Conservation (phyloP, 1,140 invertebrate genomes). For the Lerema accius region DNA sequence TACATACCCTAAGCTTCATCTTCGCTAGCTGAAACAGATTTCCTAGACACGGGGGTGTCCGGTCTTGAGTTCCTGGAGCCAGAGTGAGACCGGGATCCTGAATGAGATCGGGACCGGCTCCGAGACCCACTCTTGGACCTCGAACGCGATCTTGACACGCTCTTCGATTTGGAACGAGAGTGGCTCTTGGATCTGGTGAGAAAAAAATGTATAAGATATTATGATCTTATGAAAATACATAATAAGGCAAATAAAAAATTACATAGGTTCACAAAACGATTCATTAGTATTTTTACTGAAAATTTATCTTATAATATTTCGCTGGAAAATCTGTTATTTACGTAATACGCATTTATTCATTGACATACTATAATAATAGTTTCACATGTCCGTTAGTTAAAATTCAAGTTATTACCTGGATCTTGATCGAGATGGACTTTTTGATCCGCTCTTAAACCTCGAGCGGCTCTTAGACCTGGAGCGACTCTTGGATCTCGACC, state of each 20-base stretch:
- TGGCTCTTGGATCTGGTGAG: slow-evolving; percentile 60
- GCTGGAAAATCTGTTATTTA: no score
- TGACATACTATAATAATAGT: no score
- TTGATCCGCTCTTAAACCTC: slow-evolving; percentile 59
- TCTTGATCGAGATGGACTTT: slow-evolving; percentile 51
- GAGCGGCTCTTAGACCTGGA: slow-evolving; percentile 46
- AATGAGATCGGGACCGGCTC: slow-evolving; percentile 56
- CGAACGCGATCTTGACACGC: slow-evolving; percentile 68
- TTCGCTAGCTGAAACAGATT: slow-evolving; percentile 82
- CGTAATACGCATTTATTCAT: no score
- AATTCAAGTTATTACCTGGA: slow-evolving; percentile 43
- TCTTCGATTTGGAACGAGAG: slow-evolving; percentile 64
- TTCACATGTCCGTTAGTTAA: no score
- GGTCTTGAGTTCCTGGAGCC: slow-evolving; percentile 73
- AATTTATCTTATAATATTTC: no score
- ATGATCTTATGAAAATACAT: no score
- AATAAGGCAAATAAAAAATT: no score
- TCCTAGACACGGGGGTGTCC: slow-evolving; percentile 80
- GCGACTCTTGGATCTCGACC: slow-evolving; percentile 32
- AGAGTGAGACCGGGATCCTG: slow-evolving; percentile 63
- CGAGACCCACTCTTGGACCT: slow-evolving; percentile 61
- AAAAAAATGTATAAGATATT: no score
- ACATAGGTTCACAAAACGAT: no score
- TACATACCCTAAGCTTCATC: slow-evolving; percentile 62
- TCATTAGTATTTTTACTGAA: no score